phyloP scores from a whole-genome alignment of 2,113 vertebrate genomes.

The Megalops atlanticus region DNA sequence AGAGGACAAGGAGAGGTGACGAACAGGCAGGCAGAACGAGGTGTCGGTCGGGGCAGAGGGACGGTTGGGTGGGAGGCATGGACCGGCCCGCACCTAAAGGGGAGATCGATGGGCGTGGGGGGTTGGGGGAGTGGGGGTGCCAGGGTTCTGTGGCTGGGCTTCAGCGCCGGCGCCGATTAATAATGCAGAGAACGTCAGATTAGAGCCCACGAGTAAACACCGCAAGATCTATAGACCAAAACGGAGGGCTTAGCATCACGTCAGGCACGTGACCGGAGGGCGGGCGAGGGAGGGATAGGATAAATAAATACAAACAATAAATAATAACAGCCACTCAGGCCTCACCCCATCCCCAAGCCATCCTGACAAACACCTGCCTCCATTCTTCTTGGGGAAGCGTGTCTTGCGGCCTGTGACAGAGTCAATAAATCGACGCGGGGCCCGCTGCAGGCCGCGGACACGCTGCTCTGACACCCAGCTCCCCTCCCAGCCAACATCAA shows the following conservation, averaged over 20 bases:
- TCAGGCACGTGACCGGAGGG: slow-evolving; percentile 44
- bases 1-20: slow-evolving; percentile 44
- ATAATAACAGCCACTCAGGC: slow-evolving; percentile 50
- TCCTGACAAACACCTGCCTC: slow-evolving; percentile 69
- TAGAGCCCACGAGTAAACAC: slow-evolving; percentile 75
- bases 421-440: slow-evolving; percentile 84
- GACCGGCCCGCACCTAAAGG: slow-evolving; percentile 30
- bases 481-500: slow-evolving; percentile 50
- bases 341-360: slow-evolving; percentile 2
- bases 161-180: slow-evolving; percentile 63
- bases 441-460: slow-evolving; percentile 71
- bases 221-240: slow-evolving; percentile 58
- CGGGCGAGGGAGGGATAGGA: slow-evolving; percentile 40
- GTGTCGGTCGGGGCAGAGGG: slow-evolving; percentile 68
- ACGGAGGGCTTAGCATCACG: slow-evolving; percentile 16
- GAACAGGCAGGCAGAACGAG: slow-evolving; percentile 45
- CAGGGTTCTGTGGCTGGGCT: slow-evolving; percentile 37
- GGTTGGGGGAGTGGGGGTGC: slow-evolving; percentile 35
- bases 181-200: slow-evolving; percentile 71
- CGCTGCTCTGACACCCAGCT: slow-evolving; percentile 71
- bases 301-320: slow-evolving; percentile 55
- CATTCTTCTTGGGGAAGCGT: slow-evolving; percentile 75
- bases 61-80: slow-evolving; percentile 61
- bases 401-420: slow-evolving; percentile 76
- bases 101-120: slow-evolving; percentile 61